Percentiles rank a stretch among this genome's conserved stretches.
Evolutionary conservation across 2,797 vertebrate genomes (phyloP).

Genomic region (Strix occidentalis): DNA sequence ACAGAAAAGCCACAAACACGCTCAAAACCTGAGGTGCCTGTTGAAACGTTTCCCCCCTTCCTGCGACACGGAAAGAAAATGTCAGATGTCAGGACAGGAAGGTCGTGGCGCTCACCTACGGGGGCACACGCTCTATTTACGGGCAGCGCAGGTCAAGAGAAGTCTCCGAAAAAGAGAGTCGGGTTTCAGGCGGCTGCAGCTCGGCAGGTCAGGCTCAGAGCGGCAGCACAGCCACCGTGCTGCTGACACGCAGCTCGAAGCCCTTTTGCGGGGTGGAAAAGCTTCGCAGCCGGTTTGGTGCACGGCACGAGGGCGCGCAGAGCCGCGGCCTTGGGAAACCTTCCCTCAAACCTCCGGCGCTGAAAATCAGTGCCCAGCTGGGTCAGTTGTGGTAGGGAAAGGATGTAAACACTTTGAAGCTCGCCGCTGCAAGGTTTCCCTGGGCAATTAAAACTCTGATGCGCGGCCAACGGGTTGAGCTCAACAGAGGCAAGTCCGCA

Average conservation of each 20-base stretch:
- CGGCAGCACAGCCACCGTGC: rapidly evolving
- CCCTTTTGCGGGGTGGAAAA: background rate
- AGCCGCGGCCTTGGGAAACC: background rate
- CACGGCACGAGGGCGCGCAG: background rate
- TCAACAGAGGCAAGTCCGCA: rapidly evolving
- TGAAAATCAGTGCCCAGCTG: background rate
- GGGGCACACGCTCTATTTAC: background rate
- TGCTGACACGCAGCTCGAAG: rapidly evolving
- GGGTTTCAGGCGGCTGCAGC: background rate
- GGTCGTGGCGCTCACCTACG: background rate
- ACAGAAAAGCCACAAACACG: background rate
- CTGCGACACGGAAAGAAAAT: background rate
- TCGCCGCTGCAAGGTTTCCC: background rate
- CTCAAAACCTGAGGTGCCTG: background rate
- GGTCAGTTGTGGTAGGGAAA: background rate
- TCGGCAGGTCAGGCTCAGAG: background rate
- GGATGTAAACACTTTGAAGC: background rate
- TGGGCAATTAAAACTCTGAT: background rate
- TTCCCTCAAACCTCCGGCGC: rapidly evolving
- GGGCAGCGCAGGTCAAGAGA: background rate
- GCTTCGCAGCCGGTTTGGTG: background rate
- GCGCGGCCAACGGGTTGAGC: rapidly evolving
- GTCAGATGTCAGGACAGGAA: background rate
- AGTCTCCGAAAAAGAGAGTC: background rate
- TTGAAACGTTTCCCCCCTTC: background rate